Base-by-base conservation (phyloP, 2,113 vertebrate genomes). In the Oxyruncus cristatus region DNA sequence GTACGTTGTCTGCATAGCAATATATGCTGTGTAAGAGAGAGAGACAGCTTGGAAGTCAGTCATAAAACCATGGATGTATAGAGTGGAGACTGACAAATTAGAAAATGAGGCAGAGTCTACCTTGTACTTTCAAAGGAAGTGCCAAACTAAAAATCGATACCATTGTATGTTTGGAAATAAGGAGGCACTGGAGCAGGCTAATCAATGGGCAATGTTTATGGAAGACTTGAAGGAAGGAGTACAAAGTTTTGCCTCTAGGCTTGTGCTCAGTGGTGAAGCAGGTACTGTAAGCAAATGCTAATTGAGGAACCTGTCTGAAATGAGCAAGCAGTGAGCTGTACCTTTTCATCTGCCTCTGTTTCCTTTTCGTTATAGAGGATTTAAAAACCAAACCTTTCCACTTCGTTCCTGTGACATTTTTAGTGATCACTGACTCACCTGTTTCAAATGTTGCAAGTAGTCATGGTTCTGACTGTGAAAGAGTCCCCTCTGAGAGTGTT, bases 401-500 rank as follows among this genome's bases (percentile, higher is more conserved):
- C 20, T 79, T 58, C 8, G 2, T 59, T 75, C 20, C 26, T n/a
- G 52, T 68, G 81, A 22, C 11, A 12, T 58, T 67, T 88, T 56
- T 50, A 59, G 18, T 33, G 26, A 46, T 55, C 8, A 5, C 46
- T 17, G 55, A 24, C 23, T 79, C 23, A 13, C 3, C 13, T 56
- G 3, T 86, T 87, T 78, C 35, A 61, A 30, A 28, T 71, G 7
- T 27, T 80, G 5, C 6, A 21, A 52, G 18, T 22, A 59, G 26
- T 55, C 23, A 14, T 12, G 13, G 15, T 74, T 32, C 18, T 78
- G 49, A 44, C 21, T 84, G 32, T n/a, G 37, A 41, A 46, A 16
- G 42, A 77, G 12, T 27, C 22, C 6, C 9, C 11, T 49, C 33
- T 63, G 35, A 8, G 0, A 1, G 12, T 55, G 10, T 67, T 59